phyloP scores from a whole-genome alignment of 2,113 vertebrate species.

The Mellivora capensis region DNA sequence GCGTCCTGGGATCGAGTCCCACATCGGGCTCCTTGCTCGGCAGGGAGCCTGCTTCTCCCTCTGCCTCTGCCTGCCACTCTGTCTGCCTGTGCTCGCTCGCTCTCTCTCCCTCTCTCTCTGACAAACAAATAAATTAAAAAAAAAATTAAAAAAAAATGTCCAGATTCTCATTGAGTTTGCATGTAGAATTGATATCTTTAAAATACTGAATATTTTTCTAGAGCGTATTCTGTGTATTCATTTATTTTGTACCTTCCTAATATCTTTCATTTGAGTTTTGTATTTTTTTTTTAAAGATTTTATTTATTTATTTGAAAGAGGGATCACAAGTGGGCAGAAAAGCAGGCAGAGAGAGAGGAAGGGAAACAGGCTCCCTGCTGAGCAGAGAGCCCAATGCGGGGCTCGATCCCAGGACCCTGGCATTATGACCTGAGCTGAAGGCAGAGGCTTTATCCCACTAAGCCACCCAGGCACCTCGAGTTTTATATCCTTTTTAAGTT shows the following conservation, averaged over 20 bases:
- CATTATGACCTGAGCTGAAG: not conserved
- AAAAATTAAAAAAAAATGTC: too few relatives aligned
- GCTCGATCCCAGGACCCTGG: too few relatives aligned
- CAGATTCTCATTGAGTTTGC: not conserved
- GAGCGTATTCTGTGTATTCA: not conserved
- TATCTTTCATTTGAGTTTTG: not conserved
- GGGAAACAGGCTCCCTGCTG: not conserved
- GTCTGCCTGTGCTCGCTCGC: too few relatives aligned
- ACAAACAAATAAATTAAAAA: too few relatives aligned
- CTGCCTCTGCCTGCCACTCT: too few relatives aligned
- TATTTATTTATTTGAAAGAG: not conserved
- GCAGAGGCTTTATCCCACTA: not conserved
- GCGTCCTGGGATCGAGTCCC: too few relatives aligned
- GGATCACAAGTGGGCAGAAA: not conserved
- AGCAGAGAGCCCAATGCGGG: not conserved
- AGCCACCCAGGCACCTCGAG: not conserved
- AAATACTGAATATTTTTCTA: not conserved
- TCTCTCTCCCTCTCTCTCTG: too few relatives aligned
- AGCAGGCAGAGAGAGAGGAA: not conserved
- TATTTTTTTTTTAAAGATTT: not conserved
- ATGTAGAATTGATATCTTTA: not conserved
- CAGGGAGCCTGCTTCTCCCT: too few relatives aligned
- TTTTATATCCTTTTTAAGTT: not conserved
- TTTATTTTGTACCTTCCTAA: not conserved
- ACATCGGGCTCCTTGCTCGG: too few relatives aligned